phyloP scores from a whole-genome alignment of 23 tunicate species.

The Diplosoma virens region DNA sequence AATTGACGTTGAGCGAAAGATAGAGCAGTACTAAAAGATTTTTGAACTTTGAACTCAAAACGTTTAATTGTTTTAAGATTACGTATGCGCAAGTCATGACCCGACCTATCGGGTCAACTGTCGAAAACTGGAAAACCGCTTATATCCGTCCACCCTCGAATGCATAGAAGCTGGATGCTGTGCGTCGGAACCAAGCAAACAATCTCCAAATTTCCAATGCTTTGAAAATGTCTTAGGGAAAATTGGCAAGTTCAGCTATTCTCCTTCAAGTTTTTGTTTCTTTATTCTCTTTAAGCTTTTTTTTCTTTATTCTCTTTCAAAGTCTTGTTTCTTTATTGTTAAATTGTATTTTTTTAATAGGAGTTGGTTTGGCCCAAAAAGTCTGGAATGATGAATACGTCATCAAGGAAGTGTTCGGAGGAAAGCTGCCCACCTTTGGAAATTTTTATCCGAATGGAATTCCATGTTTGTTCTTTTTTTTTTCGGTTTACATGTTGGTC shows the following conservation, averaged over 20 bases:
- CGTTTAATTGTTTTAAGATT: slow-evolving; percentile 37
- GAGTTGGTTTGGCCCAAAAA: slow-evolving; percentile 55
- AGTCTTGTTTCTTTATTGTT: not conserved
- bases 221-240: slow-evolving; percentile 78
- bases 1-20: too few species aligned
- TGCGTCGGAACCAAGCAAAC: not conserved
- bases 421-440: slow-evolving; percentile 40
- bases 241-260: slow-evolving; percentile 52
- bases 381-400: slow-evolving; percentile 69
- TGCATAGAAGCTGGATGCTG: slow-evolving; percentile 89
- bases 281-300: not conserved
- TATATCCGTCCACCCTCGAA: slow-evolving; percentile 46
- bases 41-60: not conserved
- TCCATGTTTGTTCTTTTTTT: slow-evolving; percentile 77
- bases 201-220: slow-evolving; percentile 31
- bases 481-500: too few species aligned
- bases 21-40: too few species aligned
- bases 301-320: not conserved
- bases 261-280: not conserved
- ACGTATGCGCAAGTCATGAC: slow-evolving; percentile 73
- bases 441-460: slow-evolving; percentile 74
- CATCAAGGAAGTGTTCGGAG: slow-evolving; percentile 49
- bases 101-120: slow-evolving; percentile 35
- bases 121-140: slow-evolving; percentile 8
- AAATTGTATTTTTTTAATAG: slow-evolving; percentile 7